phyloP scores from a whole-genome alignment of 2,888 invertebrate species.

The Cataglyphis cursor region DNA sequence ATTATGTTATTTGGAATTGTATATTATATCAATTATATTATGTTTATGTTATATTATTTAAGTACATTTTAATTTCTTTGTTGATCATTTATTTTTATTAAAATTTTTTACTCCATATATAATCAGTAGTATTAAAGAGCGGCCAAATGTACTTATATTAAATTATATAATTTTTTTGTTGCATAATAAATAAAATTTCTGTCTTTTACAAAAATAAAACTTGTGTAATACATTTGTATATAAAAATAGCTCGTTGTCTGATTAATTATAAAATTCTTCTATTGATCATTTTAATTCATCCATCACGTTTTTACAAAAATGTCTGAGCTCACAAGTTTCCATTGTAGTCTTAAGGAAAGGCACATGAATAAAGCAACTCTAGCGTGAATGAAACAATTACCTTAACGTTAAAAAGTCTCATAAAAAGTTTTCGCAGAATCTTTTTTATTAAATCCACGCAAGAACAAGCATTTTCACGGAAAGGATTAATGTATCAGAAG shows the following conservation, averaged over 20 bases:
- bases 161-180: not conserved
- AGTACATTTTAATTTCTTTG: not conserved
- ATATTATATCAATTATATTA: not conserved
- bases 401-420: not conserved
- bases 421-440: conserved; percentile 7
- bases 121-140: not conserved
- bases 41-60: not conserved
- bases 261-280: conserved; percentile 71
- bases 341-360: not conserved
- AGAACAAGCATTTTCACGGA: not conserved
- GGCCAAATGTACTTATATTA: not conserved
- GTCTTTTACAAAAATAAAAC: not conserved
- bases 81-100: not conserved
- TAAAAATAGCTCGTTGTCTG: conserved; percentile 53
- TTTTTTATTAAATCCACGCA: conserved; percentile 8
- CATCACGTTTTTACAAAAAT: conserved; percentile 43
- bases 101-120: not conserved
- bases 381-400: conserved; percentile 27
- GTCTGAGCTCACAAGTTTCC: not conserved
- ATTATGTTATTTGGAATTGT: not conserved
- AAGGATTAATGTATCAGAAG: conserved; percentile 16
- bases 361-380: not conserved
- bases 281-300: conserved; percentile 64
- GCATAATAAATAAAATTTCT: not conserved
- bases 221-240: conserved; percentile 29